Evolutionary conservation across 2,797 vertebrate species (phyloP), one percentile per base, ranked within the genome.

Genomic region (Danio choprae): DNA sequence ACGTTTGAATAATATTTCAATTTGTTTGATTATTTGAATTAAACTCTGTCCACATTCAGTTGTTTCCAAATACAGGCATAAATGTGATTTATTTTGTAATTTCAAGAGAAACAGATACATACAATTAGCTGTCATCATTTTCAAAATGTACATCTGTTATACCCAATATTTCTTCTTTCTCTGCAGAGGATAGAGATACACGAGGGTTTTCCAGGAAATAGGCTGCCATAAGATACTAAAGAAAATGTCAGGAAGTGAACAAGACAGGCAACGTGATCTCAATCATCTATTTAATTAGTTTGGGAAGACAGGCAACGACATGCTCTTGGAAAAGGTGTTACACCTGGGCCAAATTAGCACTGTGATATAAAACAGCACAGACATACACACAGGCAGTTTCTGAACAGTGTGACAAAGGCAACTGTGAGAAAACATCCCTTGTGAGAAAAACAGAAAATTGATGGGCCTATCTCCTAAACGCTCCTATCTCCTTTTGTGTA

Each of bases 321-420:
- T 84, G 80, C 74, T 77, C 82, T 78, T 48, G 73, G 80, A 71
- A 77, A 84, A 74, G 43, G 68, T 55, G 68, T 51, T 44, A 77
- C 72, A 80, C 73, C 63, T 80, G 82, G 72, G 18, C 50, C 63
- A 63, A 55, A 76, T 75, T 82, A 71, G 63, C 46, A n/a, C 77
- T 80, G 77, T 73, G 44, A 59, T 59, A 60, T 76, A 74, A 60
- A 75, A 77, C 73, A 74, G 71, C 41, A 82, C 67, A 73, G 58
- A 43, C 7, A 18, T 29, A 56, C 18, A 59, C 60, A 58, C 43
- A 76, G 29, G 11, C 20, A 48, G 4, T 58, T 58, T 46, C 13
- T 53, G 50, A 55, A 81, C 51, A 50, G 50, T 74, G 69, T n/a
- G 56, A 72, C 75, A 74, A 81, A 67, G 51, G 48, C 64, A 75